Base-by-base conservation (phyloP, 2,888 invertebrate genomes). In the Acanthosepion esculentum region DNA sequence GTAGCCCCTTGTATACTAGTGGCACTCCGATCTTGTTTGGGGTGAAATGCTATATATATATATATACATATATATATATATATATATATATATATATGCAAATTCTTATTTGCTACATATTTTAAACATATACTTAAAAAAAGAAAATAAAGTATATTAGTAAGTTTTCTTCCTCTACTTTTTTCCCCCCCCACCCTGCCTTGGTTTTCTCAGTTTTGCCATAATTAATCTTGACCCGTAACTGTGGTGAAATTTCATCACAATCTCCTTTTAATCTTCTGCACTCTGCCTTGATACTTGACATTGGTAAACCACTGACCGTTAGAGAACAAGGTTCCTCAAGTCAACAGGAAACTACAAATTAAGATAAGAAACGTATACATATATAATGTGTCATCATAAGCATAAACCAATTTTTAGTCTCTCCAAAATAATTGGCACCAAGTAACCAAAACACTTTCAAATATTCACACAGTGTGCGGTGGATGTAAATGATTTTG, bases 341-440 rank as follows among this genome's bases (percentile, higher is more conserved):
- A n/a, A 78, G 78, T 78, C n/a, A n/a, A 78, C 78, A 78, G 78
- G 78, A 78, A 78, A 78, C n/a, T 33, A 78, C n/a, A 78, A 78
- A 78, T 78, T 78, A n/a, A 78, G 78, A 78, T 78, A 78, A 78
- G n/a, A n/a, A n/a, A 78, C 33, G 12, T n/a, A n/a, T 33, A 78
- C 12, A 33, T 15, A 78, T 78, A 78, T 15, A 33, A n/a, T 78
- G 78, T 78, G n/a, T 78, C 78, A 78, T 78, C 10, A 15, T 78
- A 78, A 78, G 78, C 33, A n/a, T 12, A 15, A n/a, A 78, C n/a
- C 33, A 78, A n/a, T 18, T 78, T 78, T 78, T n/a, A 18, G n/a
- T 78, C 78, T 78, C 78, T 33, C n/a, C 4, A n/a, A 78, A 78
- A 78, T 78, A 78, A 78, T 78, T 78, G 78, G 78, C n/a, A 78